Evolutionary conservation across 2,797 vertebrate species (phyloP).

Genomic region (Avahi laniger): DNA sequence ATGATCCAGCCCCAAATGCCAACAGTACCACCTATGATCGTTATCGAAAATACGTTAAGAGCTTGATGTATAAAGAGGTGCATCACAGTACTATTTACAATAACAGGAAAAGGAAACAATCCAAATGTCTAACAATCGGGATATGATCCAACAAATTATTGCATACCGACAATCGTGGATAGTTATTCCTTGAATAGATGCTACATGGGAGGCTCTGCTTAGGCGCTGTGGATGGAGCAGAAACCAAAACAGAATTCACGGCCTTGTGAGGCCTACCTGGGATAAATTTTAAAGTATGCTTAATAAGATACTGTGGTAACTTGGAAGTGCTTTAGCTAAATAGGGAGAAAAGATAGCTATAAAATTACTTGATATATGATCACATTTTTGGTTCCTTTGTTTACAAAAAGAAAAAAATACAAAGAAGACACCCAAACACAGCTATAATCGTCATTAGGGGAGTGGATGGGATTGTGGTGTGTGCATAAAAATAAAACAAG

Average conservation of each 20-base stretch:
- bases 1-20: not conserved
- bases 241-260: not conserved
- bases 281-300: not conserved
- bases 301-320: not conserved
- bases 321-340: not conserved
- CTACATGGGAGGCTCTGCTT: not conserved
- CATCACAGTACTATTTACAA: not conserved
- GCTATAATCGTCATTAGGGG: not conserved
- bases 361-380: not conserved
- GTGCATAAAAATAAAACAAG: not conserved
- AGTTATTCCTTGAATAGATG: not conserved
- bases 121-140: not conserved
- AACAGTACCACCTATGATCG: not conserved
- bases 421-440: not conserved
- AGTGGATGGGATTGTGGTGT: not conserved
- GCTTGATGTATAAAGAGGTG: not conserved
- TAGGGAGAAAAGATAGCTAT: not conserved
- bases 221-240: not conserved
- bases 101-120: not conserved
- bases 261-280: not conserved
- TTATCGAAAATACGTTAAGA: not conserved
- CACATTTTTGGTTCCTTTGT: not conserved
- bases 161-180: not conserved
- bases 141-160: not conserved
- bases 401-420: not conserved